These are phyloP conservation scores for Psophia crepitans DNA, from an alignment of 2,113 vertebrate genomes.

Conservation along the genomic window DNA sequence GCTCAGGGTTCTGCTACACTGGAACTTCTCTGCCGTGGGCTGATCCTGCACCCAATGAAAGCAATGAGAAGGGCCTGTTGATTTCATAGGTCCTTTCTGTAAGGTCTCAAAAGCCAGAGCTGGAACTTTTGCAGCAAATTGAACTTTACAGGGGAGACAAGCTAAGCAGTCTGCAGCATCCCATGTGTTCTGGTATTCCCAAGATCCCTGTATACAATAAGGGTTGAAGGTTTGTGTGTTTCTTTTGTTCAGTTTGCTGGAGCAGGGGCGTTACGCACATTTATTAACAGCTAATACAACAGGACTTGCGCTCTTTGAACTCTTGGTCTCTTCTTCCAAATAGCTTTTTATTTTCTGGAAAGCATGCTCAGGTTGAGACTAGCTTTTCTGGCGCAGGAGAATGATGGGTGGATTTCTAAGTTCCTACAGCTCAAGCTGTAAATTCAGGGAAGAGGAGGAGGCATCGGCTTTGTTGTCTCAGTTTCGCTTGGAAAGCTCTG, in stretches of 20 bases:
- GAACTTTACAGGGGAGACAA: neutral
- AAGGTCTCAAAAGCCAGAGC: neutral
- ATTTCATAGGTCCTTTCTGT: neutral
- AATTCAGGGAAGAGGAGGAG: neutral
- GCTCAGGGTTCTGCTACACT: neutral
- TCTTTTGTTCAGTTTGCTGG: neutral
- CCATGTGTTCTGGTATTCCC: neutral
- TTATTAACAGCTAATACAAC: neutral
- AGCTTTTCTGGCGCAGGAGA: neutral
- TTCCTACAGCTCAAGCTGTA: neutral
- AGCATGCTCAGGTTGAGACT: neutral
- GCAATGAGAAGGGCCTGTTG: neutral
- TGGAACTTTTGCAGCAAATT: neutral
- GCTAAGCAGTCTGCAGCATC: neutral
- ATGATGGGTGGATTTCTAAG: neutral
- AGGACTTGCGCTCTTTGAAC: neutral
- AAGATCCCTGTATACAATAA: neutral
- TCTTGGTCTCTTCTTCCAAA: neutral
- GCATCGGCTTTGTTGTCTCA: neutral
- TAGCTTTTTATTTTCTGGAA: neutral
- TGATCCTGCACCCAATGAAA: neutral
- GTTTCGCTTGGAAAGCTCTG: neutral
- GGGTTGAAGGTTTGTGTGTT: neutral
- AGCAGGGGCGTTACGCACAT: neutral
- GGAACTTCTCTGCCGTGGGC: neutral